Conservation (phyloP, 1,140 invertebrate species). For the Philopotamus ludificatus region DNA sequence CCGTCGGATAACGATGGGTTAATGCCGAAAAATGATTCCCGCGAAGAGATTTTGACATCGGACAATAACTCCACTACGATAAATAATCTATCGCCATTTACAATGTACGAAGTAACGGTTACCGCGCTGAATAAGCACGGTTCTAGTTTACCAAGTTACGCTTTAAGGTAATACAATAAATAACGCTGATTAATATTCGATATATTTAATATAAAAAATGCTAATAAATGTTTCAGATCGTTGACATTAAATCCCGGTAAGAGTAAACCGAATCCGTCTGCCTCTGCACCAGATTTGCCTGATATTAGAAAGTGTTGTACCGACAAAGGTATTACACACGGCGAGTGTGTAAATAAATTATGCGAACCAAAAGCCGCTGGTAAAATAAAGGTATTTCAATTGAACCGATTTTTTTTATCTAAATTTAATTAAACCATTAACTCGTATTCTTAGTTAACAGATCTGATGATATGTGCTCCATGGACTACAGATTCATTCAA, state of each 20-base stretch:
- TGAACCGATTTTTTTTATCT: not conserved
- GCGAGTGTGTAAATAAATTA: slow-evolving; percentile 72
- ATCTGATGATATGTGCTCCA: slow-evolving; percentile 84
- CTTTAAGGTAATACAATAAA: slow-evolving; percentile 51
- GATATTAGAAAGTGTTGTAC: slow-evolving; percentile 72
- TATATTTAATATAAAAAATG: not conserved
- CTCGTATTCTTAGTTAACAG: slow-evolving; percentile 53
- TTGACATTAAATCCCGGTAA: slow-evolving; percentile 26
- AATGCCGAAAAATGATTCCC: slow-evolving; percentile 30
- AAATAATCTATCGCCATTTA: slow-evolving; percentile 65
- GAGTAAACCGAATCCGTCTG: slow-evolving; percentile 49
- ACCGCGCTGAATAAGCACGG: slow-evolving; percentile 72
- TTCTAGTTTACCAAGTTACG: slow-evolving; percentile 69
- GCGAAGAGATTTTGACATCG: slow-evolving; percentile 53
- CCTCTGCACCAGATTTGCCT: slow-evolving; percentile 61
- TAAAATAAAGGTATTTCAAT: slow-evolving; percentile 19
- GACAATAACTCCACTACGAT: slow-evolving; percentile 61
- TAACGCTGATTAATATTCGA: not conserved
- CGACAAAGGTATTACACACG: slow-evolving; percentile 68
- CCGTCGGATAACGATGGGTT: slow-evolving; percentile 48
- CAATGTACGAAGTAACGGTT: slow-evolving; percentile 79
- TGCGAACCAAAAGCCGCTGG: slow-evolving; percentile 66
- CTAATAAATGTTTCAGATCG: slow-evolving; percentile 15
- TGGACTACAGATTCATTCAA: slow-evolving; percentile 77
- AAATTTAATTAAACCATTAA: not conserved